Base-by-base conservation (phyloP, 2,888 invertebrate genomes). In the Listrodromus nycthemerus region DNA sequence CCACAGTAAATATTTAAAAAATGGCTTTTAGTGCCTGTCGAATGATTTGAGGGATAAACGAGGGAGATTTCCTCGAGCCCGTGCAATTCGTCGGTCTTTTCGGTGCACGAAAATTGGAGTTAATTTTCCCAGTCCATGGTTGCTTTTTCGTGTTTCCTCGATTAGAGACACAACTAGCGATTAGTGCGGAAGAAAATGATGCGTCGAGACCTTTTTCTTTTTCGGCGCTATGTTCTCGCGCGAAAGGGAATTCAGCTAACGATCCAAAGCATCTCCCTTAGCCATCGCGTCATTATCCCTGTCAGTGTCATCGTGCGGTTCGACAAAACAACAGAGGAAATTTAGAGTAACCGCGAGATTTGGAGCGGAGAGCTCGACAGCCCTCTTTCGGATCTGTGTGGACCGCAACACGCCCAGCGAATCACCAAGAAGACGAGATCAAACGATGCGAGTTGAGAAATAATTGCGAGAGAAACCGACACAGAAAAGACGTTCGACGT, bases 281-380 rank as follows among this genome's bases (percentile, higher is more conserved):
- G 76, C 61, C 55, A 41, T 50, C 58, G 55, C 75, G 65, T 87
- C 84, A 88, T 89, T 89, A 89, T 88, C 86, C 87, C 86, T 88
- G 88, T 89, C 88, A 87, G 80, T 87, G 87, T 88, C 85, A 80
- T 80, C 83, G 33, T 77, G 82, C 83, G 70, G 85, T 83, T 85
- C 81, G 86, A 86, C 88, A 85, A 88, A 89, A 90, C 86, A 86
- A 86, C 86, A 86, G 63, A 77, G 37, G 65, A 70, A 87, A 89
- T 83, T 78, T 79, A 63, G 80, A 76, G 83, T 84, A 86, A 85
- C 86, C 86, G 75, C 80, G 73, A 78, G 85, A 71, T 73, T 21
- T 24, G 10, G 52, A 41, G 41, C 41, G 48, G 65, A 24, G 21
- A 45, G n/a, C 21, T 41, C 21, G 37, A 8, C 65, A 52, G 21